Evolutionary conservation across 2,797 vertebrate species (phyloP).

Genomic region (Miichthys miiuy): DNA sequence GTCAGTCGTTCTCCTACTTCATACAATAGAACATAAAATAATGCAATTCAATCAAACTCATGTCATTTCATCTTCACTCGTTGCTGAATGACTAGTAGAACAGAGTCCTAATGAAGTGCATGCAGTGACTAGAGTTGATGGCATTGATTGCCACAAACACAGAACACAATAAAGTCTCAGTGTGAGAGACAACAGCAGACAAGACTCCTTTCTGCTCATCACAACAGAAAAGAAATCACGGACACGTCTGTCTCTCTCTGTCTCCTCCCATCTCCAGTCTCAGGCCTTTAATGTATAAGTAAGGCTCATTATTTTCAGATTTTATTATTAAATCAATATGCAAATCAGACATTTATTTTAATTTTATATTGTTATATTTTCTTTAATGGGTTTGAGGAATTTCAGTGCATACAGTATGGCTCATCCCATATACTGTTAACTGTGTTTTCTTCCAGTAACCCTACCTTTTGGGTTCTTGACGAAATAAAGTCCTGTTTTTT

Average conservation of each 20-base stretch:
- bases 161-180: constrained; percentile 61
- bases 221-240: constrained; percentile 56
- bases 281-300: constrained; percentile 11
- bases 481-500: background rate
- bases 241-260: constrained; percentile 18
- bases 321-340: background rate
- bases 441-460: background rate
- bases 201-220: constrained; percentile 61
- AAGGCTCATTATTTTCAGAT: background rate
- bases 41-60: constrained; percentile 10
- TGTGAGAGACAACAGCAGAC: constrained; percentile 55
- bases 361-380: background rate
- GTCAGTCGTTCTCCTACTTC: background rate
- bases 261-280: constrained; percentile 32
- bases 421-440: background rate
- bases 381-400: background rate
- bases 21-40: constrained; percentile 7
- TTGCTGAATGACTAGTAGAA: constrained; percentile 11
- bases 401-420: background rate
- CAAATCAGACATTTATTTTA: background rate
- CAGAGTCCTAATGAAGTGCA: constrained; percentile 59
- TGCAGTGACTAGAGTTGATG: constrained; percentile 53
- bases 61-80: constrained; percentile 11
- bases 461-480: background rate
- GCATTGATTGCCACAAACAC: constrained; percentile 39